These are phyloP conservation scores for Cavia porcellus DNA, from an alignment of 2,113 vertebrate species.

Conservation along the genomic window DNA sequence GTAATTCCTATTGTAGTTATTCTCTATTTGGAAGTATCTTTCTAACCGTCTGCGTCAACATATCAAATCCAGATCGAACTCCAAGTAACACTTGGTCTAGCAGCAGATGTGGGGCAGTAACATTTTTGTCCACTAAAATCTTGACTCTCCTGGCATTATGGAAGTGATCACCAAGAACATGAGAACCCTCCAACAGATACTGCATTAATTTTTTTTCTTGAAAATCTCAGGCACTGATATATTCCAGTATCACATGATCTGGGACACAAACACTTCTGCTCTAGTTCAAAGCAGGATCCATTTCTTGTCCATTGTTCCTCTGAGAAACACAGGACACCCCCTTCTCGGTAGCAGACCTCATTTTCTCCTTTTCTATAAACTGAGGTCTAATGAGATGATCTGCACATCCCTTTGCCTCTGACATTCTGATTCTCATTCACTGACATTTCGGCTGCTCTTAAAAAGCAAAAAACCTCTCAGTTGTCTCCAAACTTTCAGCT, in stretches of 20 bases:
- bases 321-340: conserved; percentile 4
- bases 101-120: neutral
- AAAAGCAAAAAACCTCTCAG: neutral
- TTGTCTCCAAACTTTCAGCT: neutral
- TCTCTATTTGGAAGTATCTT: conserved; percentile 37
- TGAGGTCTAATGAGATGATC: neutral
- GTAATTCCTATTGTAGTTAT: conserved; percentile 4
- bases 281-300: neutral
- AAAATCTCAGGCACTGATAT: neutral
- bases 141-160: neutral
- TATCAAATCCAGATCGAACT: neutral
- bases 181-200: neutral
- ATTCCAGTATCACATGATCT: neutral
- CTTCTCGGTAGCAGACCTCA: neutral
- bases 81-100: neutral
- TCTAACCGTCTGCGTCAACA: neutral
- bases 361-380: neutral
- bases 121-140: neutral
- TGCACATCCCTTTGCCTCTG: neutral
- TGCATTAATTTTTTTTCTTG: neutral
- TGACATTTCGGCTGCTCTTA: conserved; percentile 27
- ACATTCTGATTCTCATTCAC: neutral
- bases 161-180: neutral
- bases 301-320: neutral
- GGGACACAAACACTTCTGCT: neutral